A percentile compares a stretch with the other conserved stretches of the same genome.
These are phyloP conservation scores for Megalops cyprinoides DNA, from an alignment of 2,797 vertebrate species.

Conservation along the genomic window DNA sequence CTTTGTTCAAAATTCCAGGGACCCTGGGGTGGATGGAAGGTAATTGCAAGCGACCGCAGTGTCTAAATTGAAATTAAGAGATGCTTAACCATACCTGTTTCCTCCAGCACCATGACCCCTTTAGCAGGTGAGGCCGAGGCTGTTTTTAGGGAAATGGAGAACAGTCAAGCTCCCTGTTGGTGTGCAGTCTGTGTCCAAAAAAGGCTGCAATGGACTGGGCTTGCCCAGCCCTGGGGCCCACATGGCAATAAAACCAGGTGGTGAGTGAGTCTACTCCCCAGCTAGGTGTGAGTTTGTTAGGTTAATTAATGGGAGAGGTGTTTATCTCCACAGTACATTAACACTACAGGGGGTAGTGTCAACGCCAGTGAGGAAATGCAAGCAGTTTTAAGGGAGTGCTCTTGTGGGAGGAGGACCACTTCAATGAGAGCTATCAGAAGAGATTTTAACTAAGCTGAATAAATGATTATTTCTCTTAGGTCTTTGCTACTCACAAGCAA, in stretches of 20 bases:
- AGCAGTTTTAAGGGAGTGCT: background rate
- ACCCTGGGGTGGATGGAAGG: slow-evolving; percentile 47
- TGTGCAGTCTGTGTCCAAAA: slow-evolving; percentile 50
- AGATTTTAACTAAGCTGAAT: background rate
- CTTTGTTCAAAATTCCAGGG: background rate
- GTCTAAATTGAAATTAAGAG: slow-evolving; percentile 57
- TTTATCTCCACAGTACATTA: slow-evolving; percentile 71
- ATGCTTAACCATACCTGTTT: slow-evolving; percentile 56
- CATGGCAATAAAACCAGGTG: slow-evolving; percentile 65
- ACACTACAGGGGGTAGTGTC: slow-evolving; percentile 45
- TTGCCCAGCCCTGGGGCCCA: slow-evolving; percentile 48
- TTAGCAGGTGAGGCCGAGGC: slow-evolving; percentile 52
- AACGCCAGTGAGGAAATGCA: background rate
- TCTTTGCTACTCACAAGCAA: background rate
- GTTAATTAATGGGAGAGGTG: slow-evolving; percentile 68
- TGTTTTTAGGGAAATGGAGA: slow-evolving; percentile 28
- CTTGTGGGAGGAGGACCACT: background rate
- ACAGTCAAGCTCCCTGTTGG: slow-evolving; percentile 35
- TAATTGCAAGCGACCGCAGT: slow-evolving; percentile 59
- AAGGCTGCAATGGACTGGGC: slow-evolving; percentile 46
- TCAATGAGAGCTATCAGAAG: background rate
- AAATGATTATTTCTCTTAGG: background rate
- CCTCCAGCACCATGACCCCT: slow-evolving; percentile 48
- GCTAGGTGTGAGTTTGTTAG: slow-evolving; percentile 72
- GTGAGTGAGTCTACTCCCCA: slow-evolving; percentile 61